A percentile compares a stretch with the other conserved stretches of the same genome.
Conservation (phyloP, 2,113 vertebrate genomes). For the Myotis yumanensis region DNA sequence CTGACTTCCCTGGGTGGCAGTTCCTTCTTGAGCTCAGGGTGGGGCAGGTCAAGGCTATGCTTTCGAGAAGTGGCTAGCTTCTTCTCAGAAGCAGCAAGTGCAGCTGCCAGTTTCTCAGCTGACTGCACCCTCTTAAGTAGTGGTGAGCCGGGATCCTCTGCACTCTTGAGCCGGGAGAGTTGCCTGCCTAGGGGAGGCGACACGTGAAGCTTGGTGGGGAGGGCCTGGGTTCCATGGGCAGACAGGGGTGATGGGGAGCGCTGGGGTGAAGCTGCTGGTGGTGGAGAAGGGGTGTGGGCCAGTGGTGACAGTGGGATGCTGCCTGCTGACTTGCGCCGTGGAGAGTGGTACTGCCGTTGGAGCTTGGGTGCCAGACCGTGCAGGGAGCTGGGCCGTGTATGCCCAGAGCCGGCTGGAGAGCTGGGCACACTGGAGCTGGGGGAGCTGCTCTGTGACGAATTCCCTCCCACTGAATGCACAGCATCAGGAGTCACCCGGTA, state of each 20-base stretch:
- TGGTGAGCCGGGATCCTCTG: slow-evolving; percentile 94
- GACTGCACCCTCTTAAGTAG: slow-evolving; percentile 98
- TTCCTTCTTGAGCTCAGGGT: slow-evolving; percentile 95
- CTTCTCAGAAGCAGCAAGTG: slow-evolving; percentile 88
- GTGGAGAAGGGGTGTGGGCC: slow-evolving; percentile 96
- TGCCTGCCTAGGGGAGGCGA: slow-evolving; percentile 93
- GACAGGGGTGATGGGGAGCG: slow-evolving; percentile 94
- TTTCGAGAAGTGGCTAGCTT: slow-evolving; percentile 87
- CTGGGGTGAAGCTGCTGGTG: slow-evolving; percentile 93
- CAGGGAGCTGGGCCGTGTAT: slow-evolving; percentile 97
- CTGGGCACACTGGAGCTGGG: slow-evolving; percentile 97
- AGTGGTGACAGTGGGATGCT: slow-evolving; percentile 97
- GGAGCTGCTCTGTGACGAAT: slow-evolving; percentile 98
- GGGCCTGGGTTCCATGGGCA: slow-evolving; percentile 88
- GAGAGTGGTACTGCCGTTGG: slow-evolving; percentile 96
- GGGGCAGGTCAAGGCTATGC: slow-evolving; percentile 93
- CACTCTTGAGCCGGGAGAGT: slow-evolving; percentile 95
- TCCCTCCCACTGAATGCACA: slow-evolving; percentile 93
- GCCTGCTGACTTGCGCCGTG: slow-evolving; percentile 95
- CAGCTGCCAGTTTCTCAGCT: slow-evolving; percentile 92
- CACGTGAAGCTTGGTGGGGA: slow-evolving; percentile 94
- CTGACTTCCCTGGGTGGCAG: slow-evolving; percentile 91
- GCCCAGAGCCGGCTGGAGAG: slow-evolving; percentile 95
- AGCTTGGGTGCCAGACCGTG: slow-evolving; percentile 97
- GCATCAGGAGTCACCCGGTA: slow-evolving; percentile 93